These are phyloP conservation scores for Acyrthosiphon pisum DNA, from an alignment of 1,140 invertebrate genomes.

Conservation along the genomic window DNA sequence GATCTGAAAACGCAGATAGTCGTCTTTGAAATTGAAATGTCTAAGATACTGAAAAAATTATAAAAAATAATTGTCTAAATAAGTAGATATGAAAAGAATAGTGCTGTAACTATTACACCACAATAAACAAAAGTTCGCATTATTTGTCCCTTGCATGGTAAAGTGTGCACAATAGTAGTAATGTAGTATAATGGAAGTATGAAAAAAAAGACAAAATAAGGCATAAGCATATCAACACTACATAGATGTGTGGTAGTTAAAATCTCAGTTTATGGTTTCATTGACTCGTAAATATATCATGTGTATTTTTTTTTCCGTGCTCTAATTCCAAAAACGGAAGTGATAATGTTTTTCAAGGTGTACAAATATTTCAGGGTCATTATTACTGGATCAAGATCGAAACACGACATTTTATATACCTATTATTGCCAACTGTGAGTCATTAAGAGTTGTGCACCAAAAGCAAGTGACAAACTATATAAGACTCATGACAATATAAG, in stretches of 20 bases:
- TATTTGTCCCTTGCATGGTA: background rate
- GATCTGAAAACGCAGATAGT: background rate
- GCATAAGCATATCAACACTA: background rate
- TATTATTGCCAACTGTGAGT: background rate
- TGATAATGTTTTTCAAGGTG: background rate
- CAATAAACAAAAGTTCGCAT: background rate
- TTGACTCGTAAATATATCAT: conserved; percentile 40
- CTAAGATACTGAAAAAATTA: background rate
- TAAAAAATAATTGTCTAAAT: background rate
- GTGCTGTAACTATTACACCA: background rate
- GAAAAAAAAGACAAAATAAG: background rate
- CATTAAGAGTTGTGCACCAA: background rate
- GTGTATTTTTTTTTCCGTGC: conserved; percentile 16
- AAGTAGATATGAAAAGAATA: background rate
- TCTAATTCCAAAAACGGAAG: conserved; percentile 2
- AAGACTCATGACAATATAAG: background rate
- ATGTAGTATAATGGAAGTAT: background rate
- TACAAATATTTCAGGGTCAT: background rate
- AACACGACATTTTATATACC: background rate
- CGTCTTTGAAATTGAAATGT: background rate
- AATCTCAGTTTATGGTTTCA: conserved; percentile 33
- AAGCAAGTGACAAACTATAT: background rate
- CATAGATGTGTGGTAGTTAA: conserved; percentile 22
- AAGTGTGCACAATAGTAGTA: background rate
- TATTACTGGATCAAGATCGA: background rate